Evolutionary conservation across 2,888 invertebrate genomes (phyloP).

Genomic region (Scaptomyza tumidula): DNA sequence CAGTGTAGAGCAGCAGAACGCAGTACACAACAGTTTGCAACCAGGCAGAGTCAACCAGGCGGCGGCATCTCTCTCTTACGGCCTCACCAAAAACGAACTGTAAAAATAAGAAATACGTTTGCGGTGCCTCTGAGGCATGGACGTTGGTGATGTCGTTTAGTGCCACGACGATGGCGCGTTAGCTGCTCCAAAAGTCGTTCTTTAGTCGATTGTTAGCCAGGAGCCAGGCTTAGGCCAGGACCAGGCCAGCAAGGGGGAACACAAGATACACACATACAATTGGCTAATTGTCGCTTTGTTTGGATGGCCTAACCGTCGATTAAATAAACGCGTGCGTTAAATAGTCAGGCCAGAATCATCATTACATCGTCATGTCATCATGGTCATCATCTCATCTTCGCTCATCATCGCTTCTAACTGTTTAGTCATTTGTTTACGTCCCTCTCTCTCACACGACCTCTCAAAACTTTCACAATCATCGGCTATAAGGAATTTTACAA

Average conservation of each 20-base stretch:
- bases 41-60: slow-evolving; percentile 60
- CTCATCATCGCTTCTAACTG: slow-evolving; percentile 60
- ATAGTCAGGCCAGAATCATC: slow-evolving; percentile 57
- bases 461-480: slow-evolving; percentile 61
- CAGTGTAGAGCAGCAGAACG: slow-evolving; percentile 43
- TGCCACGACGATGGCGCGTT: slow-evolving; percentile 36
- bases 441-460: slow-evolving; percentile 55
- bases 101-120: slow-evolving; percentile 81
- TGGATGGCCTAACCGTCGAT: slow-evolving; percentile 49
- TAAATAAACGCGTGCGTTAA: slow-evolving; percentile 38
- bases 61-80: slow-evolving; percentile 54
- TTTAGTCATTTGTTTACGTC: slow-evolving; percentile 38
- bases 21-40: slow-evolving; percentile 42
- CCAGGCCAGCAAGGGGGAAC: slow-evolving; percentile 33
- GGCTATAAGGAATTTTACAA: slow-evolving; percentile 81
- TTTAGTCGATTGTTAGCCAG: slow-evolving; percentile 45
- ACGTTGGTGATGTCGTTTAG: slow-evolving; percentile 31
- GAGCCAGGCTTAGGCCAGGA: slow-evolving; percentile 1
- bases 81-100: slow-evolving; percentile 70
- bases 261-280: slow-evolving; percentile 32
- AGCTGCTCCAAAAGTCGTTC: slow-evolving; percentile 54
- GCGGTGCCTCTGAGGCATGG: slow-evolving; percentile 63
- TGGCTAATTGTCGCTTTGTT: slow-evolving; percentile 25
- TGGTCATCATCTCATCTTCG: slow-evolving; percentile 12
- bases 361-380: slow-evolving; percentile 59